These are phyloP conservation scores for Salminus brasiliensis DNA, from an alignment of 2,113 vertebrate genomes.

Conservation along the genomic window DNA sequence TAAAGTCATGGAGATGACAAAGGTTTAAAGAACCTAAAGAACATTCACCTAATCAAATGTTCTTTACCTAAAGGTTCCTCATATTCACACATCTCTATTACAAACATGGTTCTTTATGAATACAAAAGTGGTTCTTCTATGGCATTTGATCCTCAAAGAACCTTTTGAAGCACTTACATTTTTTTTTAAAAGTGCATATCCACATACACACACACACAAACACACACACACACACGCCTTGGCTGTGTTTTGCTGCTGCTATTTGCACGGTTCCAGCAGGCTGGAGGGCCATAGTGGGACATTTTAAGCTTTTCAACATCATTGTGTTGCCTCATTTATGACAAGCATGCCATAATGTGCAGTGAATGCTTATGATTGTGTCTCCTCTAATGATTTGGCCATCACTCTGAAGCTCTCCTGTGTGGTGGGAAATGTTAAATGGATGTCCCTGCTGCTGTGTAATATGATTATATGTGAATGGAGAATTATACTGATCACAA, in stretches of 20 bases:
- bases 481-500: slow-evolving; percentile 16
- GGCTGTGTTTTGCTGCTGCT: not conserved
- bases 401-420: slow-evolving; percentile 46
- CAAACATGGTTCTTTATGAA: no score
- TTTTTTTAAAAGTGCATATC: no score
- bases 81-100: no score
- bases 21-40: no score
- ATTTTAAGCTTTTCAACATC: not conserved
- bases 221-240: not conserved
- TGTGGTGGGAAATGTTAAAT: slow-evolving; percentile 2
- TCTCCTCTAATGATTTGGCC: slow-evolving; percentile 22
- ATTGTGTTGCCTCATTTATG: not conserved
- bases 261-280: slow-evolving; percentile 5
- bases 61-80: no score
- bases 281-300: not conserved
- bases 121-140: no score
- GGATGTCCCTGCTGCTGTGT: not conserved
- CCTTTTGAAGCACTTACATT: no score
- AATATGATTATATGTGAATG: slow-evolving; percentile 8
- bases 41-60: no score
- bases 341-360: slow-evolving; percentile 15
- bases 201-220: no score
- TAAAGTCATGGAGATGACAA: no score
- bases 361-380: slow-evolving; percentile 16
- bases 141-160: no score